Percentiles rank a stretch among this genome's conserved stretches.
Evolutionary conservation across 2,113 vertebrate genomes (phyloP).

Genomic region (Anhinga rufa): DNA sequence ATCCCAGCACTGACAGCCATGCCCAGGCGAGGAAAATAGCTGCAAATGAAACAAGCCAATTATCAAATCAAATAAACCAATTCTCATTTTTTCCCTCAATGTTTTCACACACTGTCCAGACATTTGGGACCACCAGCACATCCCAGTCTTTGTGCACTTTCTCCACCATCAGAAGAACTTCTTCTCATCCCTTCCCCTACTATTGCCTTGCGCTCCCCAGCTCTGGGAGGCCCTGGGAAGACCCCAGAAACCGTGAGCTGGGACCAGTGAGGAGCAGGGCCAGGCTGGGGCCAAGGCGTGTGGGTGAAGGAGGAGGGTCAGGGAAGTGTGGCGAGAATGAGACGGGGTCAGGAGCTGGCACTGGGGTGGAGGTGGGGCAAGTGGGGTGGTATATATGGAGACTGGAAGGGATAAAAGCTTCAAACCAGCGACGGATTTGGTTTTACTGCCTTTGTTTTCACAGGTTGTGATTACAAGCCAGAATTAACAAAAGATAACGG

Average conservation of each 20-base stretch:
- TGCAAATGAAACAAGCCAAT: neutral
- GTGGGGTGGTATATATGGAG: neutral
- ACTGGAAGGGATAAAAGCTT: neutral
- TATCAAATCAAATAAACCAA: neutral
- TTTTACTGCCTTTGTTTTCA: neutral
- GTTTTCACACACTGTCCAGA: neutral
- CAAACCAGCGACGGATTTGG: neutral
- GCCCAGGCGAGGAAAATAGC: neutral
- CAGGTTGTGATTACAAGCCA: neutral
- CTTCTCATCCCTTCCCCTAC: neutral
- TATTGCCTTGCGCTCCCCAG: neutral
- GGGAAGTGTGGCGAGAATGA: accelerated
- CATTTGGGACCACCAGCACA: accelerated
- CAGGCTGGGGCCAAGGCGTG: neutral
- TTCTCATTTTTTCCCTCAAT: neutral
- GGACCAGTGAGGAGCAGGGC: neutral
- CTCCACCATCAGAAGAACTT: neutral
- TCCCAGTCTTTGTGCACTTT: neutral
- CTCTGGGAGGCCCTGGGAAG: neutral
- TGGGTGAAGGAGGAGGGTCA: neutral
- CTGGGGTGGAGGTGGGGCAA: neutral
- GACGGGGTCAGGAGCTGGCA: neutral
- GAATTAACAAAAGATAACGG: neutral
- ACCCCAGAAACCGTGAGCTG: neutral
- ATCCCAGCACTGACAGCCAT: neutral